Evolutionary conservation across 1,140 invertebrate species (phyloP).

Genomic region (Olivierus martensii): DNA sequence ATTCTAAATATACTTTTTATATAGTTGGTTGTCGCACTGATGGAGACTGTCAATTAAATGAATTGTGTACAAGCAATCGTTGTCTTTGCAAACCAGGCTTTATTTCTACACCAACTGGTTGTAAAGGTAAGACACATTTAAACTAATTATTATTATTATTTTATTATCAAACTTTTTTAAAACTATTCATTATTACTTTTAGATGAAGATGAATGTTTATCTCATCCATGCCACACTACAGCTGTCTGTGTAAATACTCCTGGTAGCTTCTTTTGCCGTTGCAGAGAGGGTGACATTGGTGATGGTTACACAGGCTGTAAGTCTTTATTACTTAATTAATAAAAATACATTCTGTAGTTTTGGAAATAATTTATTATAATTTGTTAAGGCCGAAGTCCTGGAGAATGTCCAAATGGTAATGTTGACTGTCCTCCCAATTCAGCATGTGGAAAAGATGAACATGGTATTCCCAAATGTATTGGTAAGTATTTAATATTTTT

Average conservation of each 20-base stretch:
- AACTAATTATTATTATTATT: no score
- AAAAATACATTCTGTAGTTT: no score
- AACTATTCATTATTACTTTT: neutral
- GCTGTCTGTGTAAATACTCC: conserved; percentile 62
- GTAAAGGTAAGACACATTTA: conserved; percentile 30
- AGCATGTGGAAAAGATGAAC: conserved; percentile 21
- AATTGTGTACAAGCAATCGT: conserved; percentile 62
- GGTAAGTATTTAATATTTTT: conserved; percentile 21
- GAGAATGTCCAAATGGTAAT: conserved; percentile 22
- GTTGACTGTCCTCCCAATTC: conserved; percentile 21
- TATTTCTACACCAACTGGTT: conserved; percentile 40
- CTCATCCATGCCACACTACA: conserved; percentile 56
- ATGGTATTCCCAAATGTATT: conserved; percentile 30
- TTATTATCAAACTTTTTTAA: neutral
- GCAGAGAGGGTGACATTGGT: conserved; percentile 30
- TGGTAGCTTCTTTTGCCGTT: conserved; percentile 64
- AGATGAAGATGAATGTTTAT: conserved; percentile 33
- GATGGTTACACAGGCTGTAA: conserved; percentile 22
- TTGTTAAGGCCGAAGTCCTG: conserved; percentile 16
- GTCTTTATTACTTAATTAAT: neutral
- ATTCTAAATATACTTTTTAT: no score
- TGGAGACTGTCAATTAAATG: conserved; percentile 58
- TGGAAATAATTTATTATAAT: no score
- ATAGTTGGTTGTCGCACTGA: conserved; percentile 59
- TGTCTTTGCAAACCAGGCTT: conserved; percentile 42